These are phyloP conservation scores for Spea bombifrons DNA, from an alignment of 2,113 vertebrate genomes.

Conservation along the genomic window DNA sequence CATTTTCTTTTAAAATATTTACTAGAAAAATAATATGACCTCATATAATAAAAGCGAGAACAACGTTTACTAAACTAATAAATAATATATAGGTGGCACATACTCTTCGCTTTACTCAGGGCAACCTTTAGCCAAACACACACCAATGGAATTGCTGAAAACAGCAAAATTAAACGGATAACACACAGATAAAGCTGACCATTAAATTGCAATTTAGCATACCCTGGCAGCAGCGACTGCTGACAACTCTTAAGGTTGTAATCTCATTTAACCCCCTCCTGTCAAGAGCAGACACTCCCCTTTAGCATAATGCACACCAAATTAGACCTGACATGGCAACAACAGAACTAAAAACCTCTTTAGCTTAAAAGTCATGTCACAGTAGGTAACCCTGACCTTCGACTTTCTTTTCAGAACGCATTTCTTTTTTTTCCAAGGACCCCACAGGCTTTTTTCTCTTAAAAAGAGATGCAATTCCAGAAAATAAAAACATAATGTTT, in stretches of 20 bases:
- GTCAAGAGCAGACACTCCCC: conserved; percentile 71
- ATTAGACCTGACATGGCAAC: conserved; percentile 78
- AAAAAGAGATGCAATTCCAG: conserved; percentile 37
- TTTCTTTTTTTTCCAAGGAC: conserved; percentile 57
- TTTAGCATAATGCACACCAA: conserved; percentile 69
- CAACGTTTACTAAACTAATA: too few relatives aligned
- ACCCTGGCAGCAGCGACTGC: conserved; percentile 67
- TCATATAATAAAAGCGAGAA: too few relatives aligned
- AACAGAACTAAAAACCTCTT: conserved; percentile 74
- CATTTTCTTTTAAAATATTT: too few relatives aligned
- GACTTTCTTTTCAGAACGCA: conserved; percentile 55
- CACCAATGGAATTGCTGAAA: conserved; percentile 72
- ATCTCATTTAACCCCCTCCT: conserved; percentile 83
- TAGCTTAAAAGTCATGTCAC: conserved; percentile 79
- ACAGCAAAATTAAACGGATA: conserved; percentile 70
- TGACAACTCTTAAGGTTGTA: conserved; percentile 77
- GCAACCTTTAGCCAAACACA: conserved; percentile 49
- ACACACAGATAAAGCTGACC: conserved; percentile 74
- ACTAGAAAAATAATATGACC: too few relatives aligned
- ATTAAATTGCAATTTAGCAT: conserved; percentile 82
- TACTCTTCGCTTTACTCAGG: too few relatives aligned
- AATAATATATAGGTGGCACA: too few relatives aligned
- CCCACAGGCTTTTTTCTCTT: conserved; percentile 51
- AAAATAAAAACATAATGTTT: conserved; percentile 8
- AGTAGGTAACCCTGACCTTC: conserved; percentile 77